Conservation (phyloP, 2,113 vertebrate species). For the Poicephalus meyeri region DNA sequence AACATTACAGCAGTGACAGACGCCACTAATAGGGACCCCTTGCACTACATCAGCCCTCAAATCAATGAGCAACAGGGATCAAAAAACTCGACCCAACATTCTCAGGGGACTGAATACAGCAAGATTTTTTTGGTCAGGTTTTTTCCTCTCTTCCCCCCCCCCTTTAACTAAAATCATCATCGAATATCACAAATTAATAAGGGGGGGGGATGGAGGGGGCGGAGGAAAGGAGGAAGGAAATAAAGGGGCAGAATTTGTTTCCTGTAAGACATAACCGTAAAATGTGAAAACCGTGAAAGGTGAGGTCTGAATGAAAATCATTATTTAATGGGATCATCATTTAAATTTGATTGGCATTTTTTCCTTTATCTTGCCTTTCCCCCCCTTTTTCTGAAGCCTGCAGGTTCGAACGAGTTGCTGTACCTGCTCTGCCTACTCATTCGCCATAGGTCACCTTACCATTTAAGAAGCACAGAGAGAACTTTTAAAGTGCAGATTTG, state of each 20-base stretch:
- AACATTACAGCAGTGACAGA: constrained; percentile 91
- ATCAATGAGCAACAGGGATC: constrained; percentile 87
- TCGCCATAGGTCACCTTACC: constrained; percentile 22
- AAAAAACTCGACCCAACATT: constrained; percentile 86
- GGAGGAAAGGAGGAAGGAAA: background rate
- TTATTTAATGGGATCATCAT: constrained; percentile 78
- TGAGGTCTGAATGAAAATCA: constrained; percentile 64
- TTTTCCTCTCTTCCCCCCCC: background rate
- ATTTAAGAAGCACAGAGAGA: background rate
- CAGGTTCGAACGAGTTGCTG: constrained; percentile 32
- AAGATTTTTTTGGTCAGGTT: constrained; percentile 77
- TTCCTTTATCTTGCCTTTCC: constrained; percentile 22
- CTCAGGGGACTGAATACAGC: constrained; percentile 79
- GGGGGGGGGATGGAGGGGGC: background rate
- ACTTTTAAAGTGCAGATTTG: constrained; percentile 59
- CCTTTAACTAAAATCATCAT: constrained; percentile 61
- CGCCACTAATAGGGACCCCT: constrained; percentile 91
- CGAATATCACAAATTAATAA: constrained; percentile 67
- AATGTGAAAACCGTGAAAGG: constrained; percentile 8
- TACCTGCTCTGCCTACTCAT: constrained; percentile 54
- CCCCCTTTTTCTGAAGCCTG: background rate
- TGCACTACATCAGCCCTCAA: constrained; percentile 84
- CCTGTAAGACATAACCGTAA: background rate
- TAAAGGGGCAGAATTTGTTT: constrained; percentile 38
- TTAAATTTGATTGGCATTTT: constrained; percentile 69